Evolutionary conservation across 2,888 invertebrate species (phyloP).

Genomic region (Pogonocherus hispidulus): DNA sequence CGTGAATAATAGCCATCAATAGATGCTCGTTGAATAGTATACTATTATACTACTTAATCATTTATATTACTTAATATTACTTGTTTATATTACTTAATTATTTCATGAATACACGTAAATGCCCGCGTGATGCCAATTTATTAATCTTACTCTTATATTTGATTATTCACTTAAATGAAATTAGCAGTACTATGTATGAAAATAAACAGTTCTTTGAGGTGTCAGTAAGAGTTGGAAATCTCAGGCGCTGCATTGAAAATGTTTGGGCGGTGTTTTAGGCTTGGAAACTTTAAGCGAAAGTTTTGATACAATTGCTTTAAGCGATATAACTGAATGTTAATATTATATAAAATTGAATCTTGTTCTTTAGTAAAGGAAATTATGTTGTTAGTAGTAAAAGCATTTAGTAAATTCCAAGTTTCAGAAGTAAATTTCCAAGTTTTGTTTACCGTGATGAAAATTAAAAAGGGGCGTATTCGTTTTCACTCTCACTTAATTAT

Average conservation of each 20-base stretch:
- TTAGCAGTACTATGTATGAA: no score
- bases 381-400: constrained; percentile 30
- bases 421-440: constrained; percentile 11
- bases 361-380: constrained; percentile 26
- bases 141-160: no score
- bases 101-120: no score
- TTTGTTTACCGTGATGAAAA: constrained; percentile 4
- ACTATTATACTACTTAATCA: no score
- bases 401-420: constrained; percentile 21
- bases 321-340: constrained; percentile 28
- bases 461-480: neutral
- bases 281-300: constrained; percentile 18
- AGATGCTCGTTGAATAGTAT: no score
- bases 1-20: no score
- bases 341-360: constrained; percentile 26
- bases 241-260: constrained; percentile 15
- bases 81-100: no score
- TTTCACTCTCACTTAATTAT: neutral
- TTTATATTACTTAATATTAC: no score
- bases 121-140: no score
- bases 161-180: no score
- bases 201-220: no score
- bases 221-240: constrained; percentile 5
- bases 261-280: constrained; percentile 22
- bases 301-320: constrained; percentile 24